Percentiles rank a stretch among this genome's conserved stretches.
phyloP scores from a whole-genome alignment of 92 coral and sea anemone genomes.

The Porites cylindrica region DNA sequence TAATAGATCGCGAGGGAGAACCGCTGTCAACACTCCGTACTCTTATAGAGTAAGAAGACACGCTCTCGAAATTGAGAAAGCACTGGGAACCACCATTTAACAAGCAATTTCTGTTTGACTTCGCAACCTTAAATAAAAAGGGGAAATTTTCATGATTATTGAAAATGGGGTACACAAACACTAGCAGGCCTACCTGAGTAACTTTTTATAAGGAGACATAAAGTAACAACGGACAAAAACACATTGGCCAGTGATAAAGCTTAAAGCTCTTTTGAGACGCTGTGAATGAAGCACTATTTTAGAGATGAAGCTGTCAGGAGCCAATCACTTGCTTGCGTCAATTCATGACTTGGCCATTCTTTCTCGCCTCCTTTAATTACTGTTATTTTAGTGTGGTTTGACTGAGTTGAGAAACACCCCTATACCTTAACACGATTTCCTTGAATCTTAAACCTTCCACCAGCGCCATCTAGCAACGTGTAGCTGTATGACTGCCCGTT shows the following conservation, averaged over 20 bases:
- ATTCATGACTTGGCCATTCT: no score
- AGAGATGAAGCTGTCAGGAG: no score
- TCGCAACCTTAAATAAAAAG: conserved; percentile 64
- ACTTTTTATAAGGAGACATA: no score
- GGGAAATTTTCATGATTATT: neutral
- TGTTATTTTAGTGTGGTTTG: no score
- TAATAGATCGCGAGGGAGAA: conserved; percentile 74
- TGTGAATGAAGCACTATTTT: no score
- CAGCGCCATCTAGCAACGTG: conserved; percentile 75
- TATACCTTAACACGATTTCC: conserved; percentile 58
- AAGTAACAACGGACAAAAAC: no score
- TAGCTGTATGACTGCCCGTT: conserved; percentile 73
- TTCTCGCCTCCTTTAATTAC: no score
- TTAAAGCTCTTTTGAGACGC: no score
- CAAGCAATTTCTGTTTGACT: conserved; percentile 74
- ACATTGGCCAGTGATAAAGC: no score
- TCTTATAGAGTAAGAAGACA: conserved; percentile 56
- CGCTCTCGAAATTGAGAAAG: conserved; percentile 72
- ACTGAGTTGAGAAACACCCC: neutral
- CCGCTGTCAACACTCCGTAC: conserved; percentile 92
- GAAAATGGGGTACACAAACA: no score
- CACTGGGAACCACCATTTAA: conserved; percentile 75
- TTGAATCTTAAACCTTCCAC: conserved; percentile 81
- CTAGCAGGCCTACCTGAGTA: no score
- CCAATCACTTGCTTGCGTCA: no score